phyloP scores from a whole-genome alignment of 2,888 invertebrate genomes.

The Steinernema scapterisci region DNA sequence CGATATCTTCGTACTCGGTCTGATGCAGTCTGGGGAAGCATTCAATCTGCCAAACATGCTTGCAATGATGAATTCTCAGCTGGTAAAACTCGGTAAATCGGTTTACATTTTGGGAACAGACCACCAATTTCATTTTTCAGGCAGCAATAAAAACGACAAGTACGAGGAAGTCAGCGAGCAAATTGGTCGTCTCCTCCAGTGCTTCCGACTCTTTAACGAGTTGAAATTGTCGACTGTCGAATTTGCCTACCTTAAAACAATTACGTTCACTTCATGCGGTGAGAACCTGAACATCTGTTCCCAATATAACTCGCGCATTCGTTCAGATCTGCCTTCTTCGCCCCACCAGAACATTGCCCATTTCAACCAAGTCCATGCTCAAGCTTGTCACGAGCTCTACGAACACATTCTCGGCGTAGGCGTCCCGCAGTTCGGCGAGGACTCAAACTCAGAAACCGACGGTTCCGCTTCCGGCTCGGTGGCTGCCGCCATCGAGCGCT shows the following conservation, averaged over 20 bases:
- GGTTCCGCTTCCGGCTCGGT: conserved; percentile 42
- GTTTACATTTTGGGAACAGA: not conserved
- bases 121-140: conserved; percentile 52
- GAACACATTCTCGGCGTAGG: conserved; percentile 58
- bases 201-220: conserved; percentile 46
- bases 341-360: conserved; percentile 69
- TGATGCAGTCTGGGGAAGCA: conserved; percentile 83
- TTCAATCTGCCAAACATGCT: conserved; percentile 75
- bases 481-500: conserved; percentile 52
- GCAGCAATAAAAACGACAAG: conserved; percentile 67
- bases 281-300: not conserved
- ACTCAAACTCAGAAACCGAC: conserved; percentile 47
- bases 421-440: conserved; percentile 39
- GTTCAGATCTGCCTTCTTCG: conserved; percentile 72
- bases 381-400: conserved; percentile 74
- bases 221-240: conserved; percentile 55
- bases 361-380: conserved; percentile 74
- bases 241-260: conserved; percentile 65
- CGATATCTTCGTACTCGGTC: conserved; percentile 85
- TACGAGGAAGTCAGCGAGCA: conserved; percentile 56
- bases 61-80: conserved; percentile 18
- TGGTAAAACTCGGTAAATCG: conserved; percentile 72
- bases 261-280: conserved; percentile 65
- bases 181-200: conserved; percentile 44
- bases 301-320: not conserved